Conservation (phyloP, 2,113 vertebrate species). For the Nicator chloris region DNA sequence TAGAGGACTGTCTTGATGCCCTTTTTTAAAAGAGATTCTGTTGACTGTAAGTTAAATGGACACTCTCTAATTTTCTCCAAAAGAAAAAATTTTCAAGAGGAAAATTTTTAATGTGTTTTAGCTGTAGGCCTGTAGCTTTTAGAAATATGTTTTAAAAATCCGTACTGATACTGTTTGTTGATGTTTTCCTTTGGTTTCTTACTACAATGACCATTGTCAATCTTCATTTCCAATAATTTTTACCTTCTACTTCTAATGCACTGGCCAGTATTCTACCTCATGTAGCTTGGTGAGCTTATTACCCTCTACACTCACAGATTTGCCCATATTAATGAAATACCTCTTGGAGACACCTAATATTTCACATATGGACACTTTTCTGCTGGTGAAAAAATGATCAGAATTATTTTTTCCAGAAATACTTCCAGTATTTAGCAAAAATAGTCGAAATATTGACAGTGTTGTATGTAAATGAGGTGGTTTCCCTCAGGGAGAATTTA, state of each 20-base stretch:
- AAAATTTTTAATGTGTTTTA: background rate
- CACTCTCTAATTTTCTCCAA: too few relatives aligned
- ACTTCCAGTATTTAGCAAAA: background rate
- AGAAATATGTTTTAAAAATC: background rate
- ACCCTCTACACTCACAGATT: background rate
- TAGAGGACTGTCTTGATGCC: background rate
- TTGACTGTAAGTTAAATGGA: background rate
- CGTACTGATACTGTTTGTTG: background rate
- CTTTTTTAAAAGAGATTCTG: background rate
- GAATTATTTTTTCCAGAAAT: background rate
- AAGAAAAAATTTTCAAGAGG: background rate
- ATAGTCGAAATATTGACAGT: background rate
- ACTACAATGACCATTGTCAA: background rate
- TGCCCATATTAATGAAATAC: background rate
- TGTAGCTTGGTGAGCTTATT: background rate
- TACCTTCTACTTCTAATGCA: background rate
- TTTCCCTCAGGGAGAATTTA: background rate
- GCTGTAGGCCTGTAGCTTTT: background rate
- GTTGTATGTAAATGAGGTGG: rapidly evolving
- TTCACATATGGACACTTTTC: background rate
- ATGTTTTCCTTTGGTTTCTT: background rate
- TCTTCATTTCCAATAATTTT: background rate
- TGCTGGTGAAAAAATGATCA: background rate
- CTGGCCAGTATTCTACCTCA: background rate
- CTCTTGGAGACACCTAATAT: background rate